Evolutionary conservation across 2,888 invertebrate species (phyloP).

Genomic region (Omphaloscelis lunosa): DNA sequence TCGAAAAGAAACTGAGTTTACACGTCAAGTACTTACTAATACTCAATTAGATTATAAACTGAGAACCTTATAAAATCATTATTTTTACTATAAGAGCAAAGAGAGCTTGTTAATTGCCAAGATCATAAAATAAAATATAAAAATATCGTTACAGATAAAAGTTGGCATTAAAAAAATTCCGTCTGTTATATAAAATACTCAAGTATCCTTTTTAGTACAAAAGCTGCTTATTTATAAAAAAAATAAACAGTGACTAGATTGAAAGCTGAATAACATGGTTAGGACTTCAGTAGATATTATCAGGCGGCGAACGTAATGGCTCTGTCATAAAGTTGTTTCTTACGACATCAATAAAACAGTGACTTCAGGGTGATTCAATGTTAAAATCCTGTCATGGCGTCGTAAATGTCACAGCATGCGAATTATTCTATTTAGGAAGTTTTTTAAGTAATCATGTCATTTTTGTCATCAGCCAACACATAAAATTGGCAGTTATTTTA

Average conservation of each 20-base stretch:
- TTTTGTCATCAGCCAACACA: constrained; percentile 62
- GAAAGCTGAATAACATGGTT: constrained; percentile 45
- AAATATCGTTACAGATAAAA: constrained; percentile 52
- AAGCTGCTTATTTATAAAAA: constrained; percentile 32
- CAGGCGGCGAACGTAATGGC: constrained; percentile 54
- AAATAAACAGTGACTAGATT: constrained; percentile 42
- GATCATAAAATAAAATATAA: constrained; percentile 43
- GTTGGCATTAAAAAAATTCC: constrained; percentile 49
- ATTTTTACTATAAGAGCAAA: constrained; percentile 34
- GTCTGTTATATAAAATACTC: constrained; percentile 23
- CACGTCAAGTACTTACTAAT: constrained; percentile 20
- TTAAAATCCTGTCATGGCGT: constrained; percentile 54
- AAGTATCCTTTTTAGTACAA: constrained; percentile 42
- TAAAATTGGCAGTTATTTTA: constrained; percentile 71
- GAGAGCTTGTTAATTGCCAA: constrained; percentile 43
- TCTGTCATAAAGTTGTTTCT: constrained; percentile 63
- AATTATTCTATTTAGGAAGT: constrained; percentile 53
- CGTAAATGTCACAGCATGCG: constrained; percentile 46
- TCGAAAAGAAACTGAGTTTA: background rate
- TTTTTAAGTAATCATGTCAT: constrained; percentile 60
- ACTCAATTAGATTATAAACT: constrained; percentile 19
- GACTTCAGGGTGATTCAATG: constrained; percentile 59
- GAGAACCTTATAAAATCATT: constrained; percentile 28
- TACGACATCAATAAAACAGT: constrained; percentile 65
- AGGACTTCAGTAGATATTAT: constrained; percentile 54